Percentiles rank a stretch among this genome's conserved stretches.
These are phyloP conservation scores for Scophthalmus maximus DNA, from an alignment of 2,113 vertebrate species.

Conservation along the genomic window DNA sequence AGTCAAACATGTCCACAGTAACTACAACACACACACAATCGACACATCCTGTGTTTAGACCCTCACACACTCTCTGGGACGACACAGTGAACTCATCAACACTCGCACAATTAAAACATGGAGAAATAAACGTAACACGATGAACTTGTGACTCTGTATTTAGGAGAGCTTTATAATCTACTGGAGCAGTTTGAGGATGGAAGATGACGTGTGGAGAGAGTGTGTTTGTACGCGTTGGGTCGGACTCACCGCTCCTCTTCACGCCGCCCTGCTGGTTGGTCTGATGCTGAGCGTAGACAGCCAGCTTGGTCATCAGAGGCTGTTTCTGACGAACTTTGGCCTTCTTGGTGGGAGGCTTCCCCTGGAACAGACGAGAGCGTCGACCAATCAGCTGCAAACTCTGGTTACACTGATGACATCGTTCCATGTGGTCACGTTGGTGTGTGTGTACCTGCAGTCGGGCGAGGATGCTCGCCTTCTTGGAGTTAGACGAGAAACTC, in stretches of 20 bases:
- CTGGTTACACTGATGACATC: background rate
- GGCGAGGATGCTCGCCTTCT: conserved; percentile 99
- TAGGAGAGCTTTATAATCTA: too few species aligned
- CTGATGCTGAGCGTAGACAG: conserved; percentile 92
- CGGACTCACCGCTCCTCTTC: conserved; percentile 90
- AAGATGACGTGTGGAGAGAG: too few species aligned
- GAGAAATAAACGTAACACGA: too few species aligned
- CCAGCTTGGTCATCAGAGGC: conserved; percentile 93
- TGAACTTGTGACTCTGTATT: too few species aligned
- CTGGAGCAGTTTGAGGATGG: too few species aligned
- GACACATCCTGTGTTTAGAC: background rate
- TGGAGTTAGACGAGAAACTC: conserved; percentile 97
- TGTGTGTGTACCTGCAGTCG: conserved; percentile 89
- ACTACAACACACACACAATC: conserved; percentile 35
- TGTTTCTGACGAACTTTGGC: conserved; percentile 97
- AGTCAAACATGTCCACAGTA: conserved; percentile 86
- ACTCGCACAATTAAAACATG: too few species aligned
- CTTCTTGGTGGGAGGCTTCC: conserved; percentile 97
- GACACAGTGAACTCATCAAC: too few species aligned
- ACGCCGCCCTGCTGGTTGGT: conserved; percentile 90
- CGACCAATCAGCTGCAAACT: too few species aligned
- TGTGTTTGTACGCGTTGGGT: too few species aligned
- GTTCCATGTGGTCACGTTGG: background rate
- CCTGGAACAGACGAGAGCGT: conserved; percentile 60
- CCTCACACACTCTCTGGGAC: background rate